Conservation (phyloP, 2,888 invertebrate genomes). For the Drosophila prostipennis region DNA sequence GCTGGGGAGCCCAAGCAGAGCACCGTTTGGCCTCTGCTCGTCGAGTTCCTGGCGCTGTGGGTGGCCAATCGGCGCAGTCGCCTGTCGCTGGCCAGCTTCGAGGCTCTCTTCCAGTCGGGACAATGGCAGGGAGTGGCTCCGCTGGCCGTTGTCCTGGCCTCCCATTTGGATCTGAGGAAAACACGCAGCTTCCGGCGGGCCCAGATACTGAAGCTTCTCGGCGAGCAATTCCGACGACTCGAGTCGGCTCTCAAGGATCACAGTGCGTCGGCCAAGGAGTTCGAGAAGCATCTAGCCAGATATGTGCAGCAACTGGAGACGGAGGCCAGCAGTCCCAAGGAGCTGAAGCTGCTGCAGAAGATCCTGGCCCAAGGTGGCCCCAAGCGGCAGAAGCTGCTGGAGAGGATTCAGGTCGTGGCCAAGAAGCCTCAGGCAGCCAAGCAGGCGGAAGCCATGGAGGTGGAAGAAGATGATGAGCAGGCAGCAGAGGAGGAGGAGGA, state of each 20-base stretch:
- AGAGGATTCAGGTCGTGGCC: constrained; percentile 4
- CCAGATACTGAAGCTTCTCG: constrained; percentile 45
- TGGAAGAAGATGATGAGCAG: neutral
- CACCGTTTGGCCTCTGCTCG: constrained; percentile 34
- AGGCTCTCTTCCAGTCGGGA: constrained; percentile 35
- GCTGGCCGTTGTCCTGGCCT: constrained; percentile 18
- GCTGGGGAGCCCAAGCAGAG: constrained; percentile 4
- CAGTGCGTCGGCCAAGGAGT: neutral
- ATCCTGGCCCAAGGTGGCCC: constrained; percentile 33
- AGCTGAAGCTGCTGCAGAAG: constrained; percentile 24
- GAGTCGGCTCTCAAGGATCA: constrained; percentile 4
- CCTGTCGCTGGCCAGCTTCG: constrained; percentile 42
- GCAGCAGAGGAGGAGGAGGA: neutral
- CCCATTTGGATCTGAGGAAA: constrained; percentile 15
- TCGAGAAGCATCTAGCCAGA: constrained; percentile 23
- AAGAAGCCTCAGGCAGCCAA: neutral
- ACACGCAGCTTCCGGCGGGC: constrained; percentile 45
- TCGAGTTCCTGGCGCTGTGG: constrained; percentile 45
- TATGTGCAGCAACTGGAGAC: constrained; percentile 8
- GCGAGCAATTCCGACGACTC: constrained; percentile 28
- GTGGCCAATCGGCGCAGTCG: constrained; percentile 21
- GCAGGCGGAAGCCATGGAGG: neutral
- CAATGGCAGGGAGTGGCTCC: constrained; percentile 47
- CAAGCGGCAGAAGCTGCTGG: constrained; percentile 18
- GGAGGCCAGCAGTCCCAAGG: constrained; percentile 15